phyloP scores from a whole-genome alignment of 2,888 invertebrate species.

The Rapana venosa region DNA sequence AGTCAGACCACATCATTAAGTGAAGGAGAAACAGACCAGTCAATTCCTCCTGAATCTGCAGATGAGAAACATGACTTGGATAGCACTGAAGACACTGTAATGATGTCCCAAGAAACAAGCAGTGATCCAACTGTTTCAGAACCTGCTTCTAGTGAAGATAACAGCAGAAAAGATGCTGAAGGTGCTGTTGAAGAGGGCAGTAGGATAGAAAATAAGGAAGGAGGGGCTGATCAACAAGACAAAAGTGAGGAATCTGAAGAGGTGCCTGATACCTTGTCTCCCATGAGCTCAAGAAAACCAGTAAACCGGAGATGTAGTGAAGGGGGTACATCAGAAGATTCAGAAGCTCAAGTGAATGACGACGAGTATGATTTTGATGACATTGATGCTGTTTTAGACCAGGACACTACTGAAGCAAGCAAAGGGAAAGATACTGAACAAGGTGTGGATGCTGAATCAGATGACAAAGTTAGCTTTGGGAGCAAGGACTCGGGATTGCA shows the following conservation, averaged over 20 bases:
- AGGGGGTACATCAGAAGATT: slow-evolving; percentile 29
- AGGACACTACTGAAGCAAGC: not conserved
- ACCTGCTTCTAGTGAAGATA: not conserved
- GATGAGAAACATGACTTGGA: not conserved
- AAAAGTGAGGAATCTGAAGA: not conserved
- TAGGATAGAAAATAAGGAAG: not conserved
- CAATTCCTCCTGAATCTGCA: not conserved
- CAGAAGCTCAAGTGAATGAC: slow-evolving; percentile 26
- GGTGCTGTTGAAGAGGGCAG: not conserved
- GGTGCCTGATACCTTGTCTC: slow-evolving; percentile 4
- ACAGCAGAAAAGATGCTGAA: not conserved
- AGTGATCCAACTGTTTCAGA: not conserved
- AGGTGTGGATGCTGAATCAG: not conserved
- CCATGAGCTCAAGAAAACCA: slow-evolving; percentile 16
- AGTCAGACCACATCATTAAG: not conserved
- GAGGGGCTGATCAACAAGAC: not conserved
- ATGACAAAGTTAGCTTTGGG: slow-evolving; percentile 34
- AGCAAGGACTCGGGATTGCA: slow-evolving; percentile 40
- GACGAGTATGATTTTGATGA: slow-evolving; percentile 44
- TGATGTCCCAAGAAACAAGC: not conserved
- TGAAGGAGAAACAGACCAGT: not conserved
- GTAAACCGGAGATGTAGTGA: slow-evolving; percentile 6
- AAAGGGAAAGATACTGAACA: not conserved
- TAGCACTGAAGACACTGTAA: not conserved
- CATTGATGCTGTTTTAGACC: slow-evolving; percentile 34